Percentiles rank a stretch among this genome's conserved stretches.
phyloP scores from a whole-genome alignment of 1,140 invertebrate genomes.

The Oryzaephilus surinamensis region DNA sequence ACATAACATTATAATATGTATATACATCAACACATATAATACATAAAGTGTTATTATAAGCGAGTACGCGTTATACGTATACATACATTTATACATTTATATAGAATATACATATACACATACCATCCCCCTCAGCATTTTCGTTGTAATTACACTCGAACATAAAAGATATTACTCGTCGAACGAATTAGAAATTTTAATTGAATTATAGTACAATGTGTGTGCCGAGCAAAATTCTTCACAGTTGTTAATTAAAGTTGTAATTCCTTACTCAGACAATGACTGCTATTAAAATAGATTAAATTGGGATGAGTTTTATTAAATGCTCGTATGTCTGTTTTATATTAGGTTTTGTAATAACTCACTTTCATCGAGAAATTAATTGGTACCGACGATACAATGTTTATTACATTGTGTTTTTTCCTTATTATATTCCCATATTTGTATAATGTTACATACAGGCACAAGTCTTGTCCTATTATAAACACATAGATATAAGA shows the following conservation, averaged over 20 bases:
- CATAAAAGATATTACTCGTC: conserved; percentile 18
- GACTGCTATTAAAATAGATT: conserved; percentile 36
- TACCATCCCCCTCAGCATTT: conserved; percentile 1
- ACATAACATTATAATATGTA: too few species aligned
- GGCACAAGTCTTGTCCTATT: too few species aligned
- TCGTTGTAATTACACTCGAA: conserved; percentile 14
- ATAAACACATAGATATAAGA: too few species aligned
- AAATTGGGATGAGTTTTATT: conserved; percentile 36
- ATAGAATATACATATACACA: background rate
- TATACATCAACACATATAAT: background rate
- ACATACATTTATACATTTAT: background rate
- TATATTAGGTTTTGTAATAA: conserved; percentile 25
- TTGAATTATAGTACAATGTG: conserved; percentile 23
- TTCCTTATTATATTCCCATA: too few species aligned
- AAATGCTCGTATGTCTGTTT: conserved; percentile 32
- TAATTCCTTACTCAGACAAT: conserved; percentile 34
- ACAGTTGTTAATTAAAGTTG: conserved; percentile 35
- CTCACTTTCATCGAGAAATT: conserved; percentile 18
- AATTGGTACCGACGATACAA: conserved; percentile 16
- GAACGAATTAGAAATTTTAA: conserved; percentile 26
- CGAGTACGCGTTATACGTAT: background rate
- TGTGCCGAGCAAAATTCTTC: conserved; percentile 23
- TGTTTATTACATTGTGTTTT: conserved; percentile 16
- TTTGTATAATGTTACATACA: too few species aligned
- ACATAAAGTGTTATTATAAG: background rate